phyloP scores from a whole-genome alignment of 2,888 invertebrate species.

The Epinotia bilunana region DNA sequence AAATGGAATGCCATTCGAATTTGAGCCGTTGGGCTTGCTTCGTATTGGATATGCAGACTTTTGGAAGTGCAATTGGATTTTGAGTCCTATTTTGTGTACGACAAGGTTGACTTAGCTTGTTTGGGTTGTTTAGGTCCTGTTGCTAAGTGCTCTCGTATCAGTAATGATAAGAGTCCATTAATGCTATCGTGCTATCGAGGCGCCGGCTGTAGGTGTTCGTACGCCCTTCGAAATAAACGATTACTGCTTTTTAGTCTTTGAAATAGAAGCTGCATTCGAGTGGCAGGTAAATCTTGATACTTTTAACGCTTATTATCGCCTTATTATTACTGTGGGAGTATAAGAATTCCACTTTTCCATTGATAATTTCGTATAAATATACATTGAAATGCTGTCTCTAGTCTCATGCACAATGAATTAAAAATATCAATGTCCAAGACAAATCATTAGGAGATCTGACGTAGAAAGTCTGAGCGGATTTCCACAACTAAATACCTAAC shows the following conservation, averaged over 20 bases:
- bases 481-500: background rate
- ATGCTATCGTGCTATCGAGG: constrained; percentile 79
- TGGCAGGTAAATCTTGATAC: background rate
- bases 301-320: constrained; percentile 10
- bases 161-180: constrained; percentile 80
- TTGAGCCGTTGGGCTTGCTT: constrained; percentile 42
- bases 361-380: constrained; percentile 6
- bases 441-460: background rate
- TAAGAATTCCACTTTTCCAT: constrained; percentile 14
- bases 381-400: background rate
- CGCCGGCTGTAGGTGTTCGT: constrained; percentile 67
- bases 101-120: constrained; percentile 42
- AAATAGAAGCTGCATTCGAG: background rate
- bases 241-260: background rate
- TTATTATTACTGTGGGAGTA: constrained; percentile 30
- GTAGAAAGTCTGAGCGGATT: background rate
- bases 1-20: constrained; percentile 48
- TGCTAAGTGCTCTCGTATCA: constrained; percentile 59
- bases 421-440: background rate
- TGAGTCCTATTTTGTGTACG: constrained; percentile 40
- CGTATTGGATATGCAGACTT: constrained; percentile 44
- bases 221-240: background rate
- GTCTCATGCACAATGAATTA: background rate
- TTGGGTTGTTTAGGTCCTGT: constrained; percentile 45
- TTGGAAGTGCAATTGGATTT: constrained; percentile 48